Conservation (phyloP, 2,113 vertebrate species). For the Quiscalus mexicanus region DNA sequence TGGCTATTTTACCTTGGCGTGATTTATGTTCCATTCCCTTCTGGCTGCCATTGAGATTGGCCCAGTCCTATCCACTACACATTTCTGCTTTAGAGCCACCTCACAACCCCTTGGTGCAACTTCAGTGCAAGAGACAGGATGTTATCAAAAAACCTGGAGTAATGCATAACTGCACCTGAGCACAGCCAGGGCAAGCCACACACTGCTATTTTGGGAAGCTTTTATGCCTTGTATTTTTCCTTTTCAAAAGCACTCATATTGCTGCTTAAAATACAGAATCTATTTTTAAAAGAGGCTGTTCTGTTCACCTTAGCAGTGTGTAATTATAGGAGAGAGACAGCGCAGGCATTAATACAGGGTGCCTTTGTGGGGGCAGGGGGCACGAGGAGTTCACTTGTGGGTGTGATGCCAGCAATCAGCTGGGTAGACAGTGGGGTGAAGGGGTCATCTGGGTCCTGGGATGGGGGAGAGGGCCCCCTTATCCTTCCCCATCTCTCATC, state of each 20-base stretch:
- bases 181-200: conserved; percentile 8
- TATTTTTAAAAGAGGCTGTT: neutral
- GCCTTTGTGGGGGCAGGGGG: neutral
- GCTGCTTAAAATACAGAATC: conserved; percentile 46
- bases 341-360: neutral
- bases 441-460: accelerated
- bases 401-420: neutral
- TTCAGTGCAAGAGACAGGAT: conserved; percentile 20
- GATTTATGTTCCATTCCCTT: conserved; percentile 45
- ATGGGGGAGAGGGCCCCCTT: neutral
- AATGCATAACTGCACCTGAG: conserved; percentile 34
- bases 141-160: conserved; percentile 39
- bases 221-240: conserved; percentile 42
- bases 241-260: conserved; percentile 14
- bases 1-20: conserved; percentile 11
- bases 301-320: neutral
- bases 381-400: neutral
- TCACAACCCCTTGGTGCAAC: neutral
- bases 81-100: conserved; percentile 35
- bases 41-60: neutral
- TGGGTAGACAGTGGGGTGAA: accelerated
- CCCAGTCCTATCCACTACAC: neutral
- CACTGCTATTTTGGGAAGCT: conserved; percentile 23
- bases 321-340: neutral
- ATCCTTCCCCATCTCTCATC: neutral